Percentiles rank a stretch among this genome's conserved stretches.
Evolutionary conservation across 2,113 vertebrate species (phyloP).

Genomic region (Ailurus styani): DNA sequence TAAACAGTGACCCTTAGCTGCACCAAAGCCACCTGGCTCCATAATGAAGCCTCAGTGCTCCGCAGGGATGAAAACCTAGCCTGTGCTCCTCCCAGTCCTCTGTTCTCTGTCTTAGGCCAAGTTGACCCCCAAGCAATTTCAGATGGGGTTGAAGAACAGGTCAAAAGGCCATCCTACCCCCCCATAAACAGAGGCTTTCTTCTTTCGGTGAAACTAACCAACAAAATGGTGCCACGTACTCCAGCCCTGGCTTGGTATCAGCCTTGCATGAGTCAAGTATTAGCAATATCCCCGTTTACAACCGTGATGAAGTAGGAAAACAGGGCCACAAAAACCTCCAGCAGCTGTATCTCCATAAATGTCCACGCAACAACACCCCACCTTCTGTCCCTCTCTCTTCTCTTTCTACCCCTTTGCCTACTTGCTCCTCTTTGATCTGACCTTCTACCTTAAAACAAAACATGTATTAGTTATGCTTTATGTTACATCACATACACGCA

Average conservation of each 20-base stretch:
- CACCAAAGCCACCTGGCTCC: not conserved
- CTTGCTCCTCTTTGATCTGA: not conserved
- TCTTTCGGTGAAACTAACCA: not conserved
- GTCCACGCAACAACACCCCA: not conserved
- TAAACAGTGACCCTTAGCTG: not conserved
- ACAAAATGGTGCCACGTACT: not conserved
- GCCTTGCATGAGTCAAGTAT: not conserved
- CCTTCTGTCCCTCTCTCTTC: not conserved
- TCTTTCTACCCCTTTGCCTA: not conserved
- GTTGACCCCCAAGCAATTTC: not conserved
- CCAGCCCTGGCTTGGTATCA: not conserved
- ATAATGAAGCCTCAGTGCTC: not conserved
- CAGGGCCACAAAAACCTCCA: not conserved
- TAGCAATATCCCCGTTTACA: not conserved
- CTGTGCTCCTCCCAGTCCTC: not conserved
- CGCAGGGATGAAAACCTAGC: not conserved
- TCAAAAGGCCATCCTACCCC: not conserved
- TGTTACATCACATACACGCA: not conserved
- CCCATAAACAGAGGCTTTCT: not conserved
- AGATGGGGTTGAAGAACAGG: not conserved
- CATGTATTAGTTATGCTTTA: not conserved
- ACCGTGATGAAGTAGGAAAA: not conserved
- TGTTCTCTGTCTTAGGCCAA: not conserved
- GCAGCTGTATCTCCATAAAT: not conserved
- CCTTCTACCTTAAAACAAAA: not conserved